A percentile compares a stretch with the other conserved stretches of the same genome.
Conservation (phyloP, 2,797 vertebrate genomes). For the Macroramphosus scolopax region DNA sequence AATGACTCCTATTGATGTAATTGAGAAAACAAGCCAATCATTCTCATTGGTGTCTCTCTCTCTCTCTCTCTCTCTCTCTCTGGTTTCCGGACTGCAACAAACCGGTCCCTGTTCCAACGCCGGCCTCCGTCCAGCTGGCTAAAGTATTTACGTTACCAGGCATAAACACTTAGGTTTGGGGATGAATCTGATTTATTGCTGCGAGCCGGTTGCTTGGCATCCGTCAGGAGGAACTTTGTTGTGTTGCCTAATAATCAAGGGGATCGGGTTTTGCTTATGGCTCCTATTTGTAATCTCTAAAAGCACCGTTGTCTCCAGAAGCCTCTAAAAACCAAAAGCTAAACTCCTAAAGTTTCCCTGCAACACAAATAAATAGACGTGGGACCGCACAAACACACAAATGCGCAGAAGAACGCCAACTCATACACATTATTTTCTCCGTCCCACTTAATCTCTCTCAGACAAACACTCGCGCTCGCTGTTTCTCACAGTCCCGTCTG, state of each 20-base stretch:
- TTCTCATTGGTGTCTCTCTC: constrained; percentile 1
- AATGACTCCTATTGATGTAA: constrained; percentile 2
- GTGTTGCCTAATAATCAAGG: constrained; percentile 52
- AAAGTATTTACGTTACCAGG: constrained; percentile 49
- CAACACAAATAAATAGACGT: constrained; percentile 47
- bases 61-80: constrained; percentile 8
- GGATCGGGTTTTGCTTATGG: constrained; percentile 47
- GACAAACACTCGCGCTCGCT: constrained; percentile 24
- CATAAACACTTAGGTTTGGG: constrained; percentile 55
- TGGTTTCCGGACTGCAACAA: constrained; percentile 19
- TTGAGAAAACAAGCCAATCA: constrained; percentile 10
- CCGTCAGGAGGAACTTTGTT: constrained; percentile 36
- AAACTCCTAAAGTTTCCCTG: constrained; percentile 21
- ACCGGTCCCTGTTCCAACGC: constrained; percentile 22
- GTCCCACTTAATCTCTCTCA: constrained; percentile 10
- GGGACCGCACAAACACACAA: constrained; percentile 38
- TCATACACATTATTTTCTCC: not conserved
- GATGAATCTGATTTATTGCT: constrained; percentile 51
- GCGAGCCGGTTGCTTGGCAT: constrained; percentile 43
- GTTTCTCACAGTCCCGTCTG: constrained; percentile 71
- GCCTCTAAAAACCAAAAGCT: constrained; percentile 17
- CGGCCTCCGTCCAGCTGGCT: constrained; percentile 37
- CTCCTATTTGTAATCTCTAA: constrained; percentile 40
- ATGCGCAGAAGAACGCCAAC: constrained; percentile 23
- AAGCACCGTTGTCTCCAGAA: constrained; percentile 36